Conservation (phyloP, 2,113 vertebrate species). For the Nicator chloris region DNA sequence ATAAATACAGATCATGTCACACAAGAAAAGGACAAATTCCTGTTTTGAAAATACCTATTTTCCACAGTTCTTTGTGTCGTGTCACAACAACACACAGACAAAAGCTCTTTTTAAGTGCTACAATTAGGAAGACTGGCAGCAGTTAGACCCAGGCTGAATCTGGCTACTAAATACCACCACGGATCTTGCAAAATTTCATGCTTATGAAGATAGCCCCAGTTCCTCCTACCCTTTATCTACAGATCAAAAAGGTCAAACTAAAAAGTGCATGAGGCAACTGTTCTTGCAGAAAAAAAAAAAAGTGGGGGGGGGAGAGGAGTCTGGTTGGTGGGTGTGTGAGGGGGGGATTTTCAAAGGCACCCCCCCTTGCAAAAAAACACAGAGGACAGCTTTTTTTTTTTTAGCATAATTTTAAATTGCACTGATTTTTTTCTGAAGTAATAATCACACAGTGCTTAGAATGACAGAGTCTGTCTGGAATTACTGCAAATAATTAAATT, state of each 20-base stretch:
- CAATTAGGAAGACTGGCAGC: neutral
- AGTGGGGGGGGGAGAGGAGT: rapidly evolving
- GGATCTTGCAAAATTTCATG: neutral
- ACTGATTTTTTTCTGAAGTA: neutral
- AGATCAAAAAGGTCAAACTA: neutral
- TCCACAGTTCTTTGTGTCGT: neutral
- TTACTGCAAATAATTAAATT: neutral
- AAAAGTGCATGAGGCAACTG: neutral
- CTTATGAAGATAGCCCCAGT: neutral
- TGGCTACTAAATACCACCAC: neutral
- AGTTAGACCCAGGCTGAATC: neutral
- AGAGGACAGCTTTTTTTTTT: neutral
- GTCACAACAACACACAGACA: neutral
- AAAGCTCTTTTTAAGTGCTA: neutral
- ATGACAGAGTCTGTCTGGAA: neutral
- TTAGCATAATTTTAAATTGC: neutral
- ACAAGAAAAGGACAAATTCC: neutral
- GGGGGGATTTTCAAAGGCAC: neutral
- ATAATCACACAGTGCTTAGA: neutral
- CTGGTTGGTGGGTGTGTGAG: too few relatives aligned
- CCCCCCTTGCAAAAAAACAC: neutral
- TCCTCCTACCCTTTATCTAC: neutral
- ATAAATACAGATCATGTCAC: neutral
- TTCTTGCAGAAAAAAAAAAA: neutral
- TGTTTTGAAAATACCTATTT: neutral